Evolutionary conservation across 2,888 invertebrate genomes (phyloP), one percentile per base, ranked within the genome.

Genomic region (Chromoteleia sp.): DNA sequence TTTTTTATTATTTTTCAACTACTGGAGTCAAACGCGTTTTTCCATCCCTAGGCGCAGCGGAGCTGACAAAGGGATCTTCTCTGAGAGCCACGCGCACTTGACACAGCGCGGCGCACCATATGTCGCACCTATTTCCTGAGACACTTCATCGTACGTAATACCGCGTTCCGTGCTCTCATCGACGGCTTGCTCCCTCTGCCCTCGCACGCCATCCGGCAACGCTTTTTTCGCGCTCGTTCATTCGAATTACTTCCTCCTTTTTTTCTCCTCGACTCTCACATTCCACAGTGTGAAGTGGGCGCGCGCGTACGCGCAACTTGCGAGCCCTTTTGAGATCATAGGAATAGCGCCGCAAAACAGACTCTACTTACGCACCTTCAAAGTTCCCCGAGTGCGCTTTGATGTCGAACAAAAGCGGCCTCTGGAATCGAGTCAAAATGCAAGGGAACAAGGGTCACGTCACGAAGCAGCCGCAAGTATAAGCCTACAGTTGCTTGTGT

Each of bases 281-380:
- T 80, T 61, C 48, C 45, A 81, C 68, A 58, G 81, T 71, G 74
- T 78, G 67, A 80, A 81, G 82, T 80, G 68, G 80, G 54, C 76
- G 79, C 80, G 67, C 61, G 59, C 73, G 75, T 50, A 77, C 80
- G 74, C 68, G 71, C 75, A 74, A 61, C 61, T 67, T 58, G 71
- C 78, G 30, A 81, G 79, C 70, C 67, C 83, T 82, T 83, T 80
- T 75, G 68, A 83, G 83, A 84, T 84, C 84, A 83, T 30, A 84
- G 83, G 68, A 75, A 70, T 54, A 45, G 81, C 58, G 79, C 80
- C 68, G 78, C 77, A 78, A 84, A 81, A 80, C 81, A 81, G 74
- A 82, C 82, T 76, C 75, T 68, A 74, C 82, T 76, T 61, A 76
- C 84, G 81, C 84, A 81, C 81, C 73, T 84, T 82, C 81, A 81